Percentiles rank a stretch among this genome's conserved stretches.
phyloP scores from a whole-genome alignment of 2,888 invertebrate species.

The Tachina fera region DNA sequence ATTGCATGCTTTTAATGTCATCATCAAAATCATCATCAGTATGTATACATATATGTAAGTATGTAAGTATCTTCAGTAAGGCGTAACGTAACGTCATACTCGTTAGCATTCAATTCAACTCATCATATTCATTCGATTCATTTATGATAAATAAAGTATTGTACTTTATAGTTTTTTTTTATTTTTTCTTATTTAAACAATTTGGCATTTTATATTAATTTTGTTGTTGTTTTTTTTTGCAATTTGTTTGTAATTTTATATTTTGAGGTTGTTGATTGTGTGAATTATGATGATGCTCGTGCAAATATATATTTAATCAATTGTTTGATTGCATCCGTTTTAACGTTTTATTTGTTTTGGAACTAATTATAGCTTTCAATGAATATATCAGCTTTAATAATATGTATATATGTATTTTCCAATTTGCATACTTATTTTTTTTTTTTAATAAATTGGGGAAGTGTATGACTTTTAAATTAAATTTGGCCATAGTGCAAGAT shows the following conservation, averaged over 20 bases:
- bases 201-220: constrained; percentile 11
- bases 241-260: constrained; percentile 40
- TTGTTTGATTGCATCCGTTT: constrained; percentile 51
- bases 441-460: too few relatives aligned
- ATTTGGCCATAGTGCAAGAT: too few relatives aligned
- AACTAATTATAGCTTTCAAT: constrained; percentile 17
- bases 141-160: constrained; percentile 43
- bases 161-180: constrained; percentile 27
- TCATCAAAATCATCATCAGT: constrained; percentile 47
- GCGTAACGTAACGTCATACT: constrained; percentile 42
- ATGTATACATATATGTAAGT: too few relatives aligned
- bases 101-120: constrained; percentile 47
- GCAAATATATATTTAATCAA: constrained; percentile 11
- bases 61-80: constrained; percentile 56
- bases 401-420: background rate
- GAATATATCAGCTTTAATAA: background rate
- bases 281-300: constrained; percentile 32
- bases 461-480: too few relatives aligned
- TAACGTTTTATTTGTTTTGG: constrained; percentile 1
- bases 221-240: background rate
- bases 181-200: constrained; percentile 14
- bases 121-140: constrained; percentile 34
- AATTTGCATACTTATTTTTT: too few relatives aligned
- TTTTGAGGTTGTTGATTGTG: constrained; percentile 34
- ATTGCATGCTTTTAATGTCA: constrained; percentile 64